Percentiles rank a stretch among this genome's conserved stretches.
These are phyloP conservation scores for Danaus chrysippus DNA, from an alignment of 2,888 invertebrate species.

Conservation along the genomic window DNA sequence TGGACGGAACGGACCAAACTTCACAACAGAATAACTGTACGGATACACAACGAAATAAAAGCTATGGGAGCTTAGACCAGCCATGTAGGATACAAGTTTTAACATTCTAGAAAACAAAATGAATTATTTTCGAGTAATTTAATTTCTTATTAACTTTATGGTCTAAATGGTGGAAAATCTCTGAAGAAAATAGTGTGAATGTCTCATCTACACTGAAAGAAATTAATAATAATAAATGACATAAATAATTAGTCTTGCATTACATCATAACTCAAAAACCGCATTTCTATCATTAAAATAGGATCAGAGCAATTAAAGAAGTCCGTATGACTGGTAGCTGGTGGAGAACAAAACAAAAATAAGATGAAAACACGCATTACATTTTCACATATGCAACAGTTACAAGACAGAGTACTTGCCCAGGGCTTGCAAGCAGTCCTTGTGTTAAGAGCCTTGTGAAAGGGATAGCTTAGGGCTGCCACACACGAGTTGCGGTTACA, in stretches of 20 bases:
- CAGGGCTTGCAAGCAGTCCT: constrained; percentile 21
- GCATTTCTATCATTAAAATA: background rate
- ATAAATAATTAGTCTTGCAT: no score
- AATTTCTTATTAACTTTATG: background rate
- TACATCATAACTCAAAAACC: background rate
- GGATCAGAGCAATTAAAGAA: constrained; percentile 15
- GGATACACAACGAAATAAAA: constrained; percentile 9
- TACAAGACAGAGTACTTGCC: constrained; percentile 25
- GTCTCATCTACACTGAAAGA: no score
- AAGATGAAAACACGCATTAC: constrained; percentile 16
- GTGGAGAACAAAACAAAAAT: constrained; percentile 21
- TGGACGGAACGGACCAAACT: constrained; percentile 16
- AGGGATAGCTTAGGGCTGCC: constrained; percentile 23
- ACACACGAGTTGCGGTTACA: background rate
- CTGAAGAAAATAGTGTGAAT: no score
- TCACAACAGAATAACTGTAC: constrained; percentile 12
- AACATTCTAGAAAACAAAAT: background rate
- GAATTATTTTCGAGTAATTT: background rate
- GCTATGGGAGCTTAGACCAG: background rate
- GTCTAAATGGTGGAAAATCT: no score
- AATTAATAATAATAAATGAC: no score
- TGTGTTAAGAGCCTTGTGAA: constrained; percentile 23
- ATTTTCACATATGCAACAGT: constrained; percentile 27
- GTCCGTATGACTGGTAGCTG: constrained; percentile 18
- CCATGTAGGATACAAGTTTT: background rate